These are phyloP conservation scores for Eretmocerus hayati DNA, from an alignment of 2,888 invertebrate genomes.

Conservation along the genomic window DNA sequence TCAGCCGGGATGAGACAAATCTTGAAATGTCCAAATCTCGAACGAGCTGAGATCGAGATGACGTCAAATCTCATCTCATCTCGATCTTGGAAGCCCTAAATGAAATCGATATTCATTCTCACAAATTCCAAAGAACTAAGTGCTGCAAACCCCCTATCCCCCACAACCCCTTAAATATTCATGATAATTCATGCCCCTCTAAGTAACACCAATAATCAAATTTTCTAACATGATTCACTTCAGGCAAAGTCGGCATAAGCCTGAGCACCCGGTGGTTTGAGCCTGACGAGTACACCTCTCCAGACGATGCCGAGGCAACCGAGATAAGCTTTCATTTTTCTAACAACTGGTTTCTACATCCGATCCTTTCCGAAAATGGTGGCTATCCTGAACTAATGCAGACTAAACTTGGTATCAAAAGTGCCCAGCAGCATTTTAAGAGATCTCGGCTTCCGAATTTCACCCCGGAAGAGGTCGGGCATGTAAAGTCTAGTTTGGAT, in stretches of 20 bases:
- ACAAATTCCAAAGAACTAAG: too few species aligned
- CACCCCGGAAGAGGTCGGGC: conserved; percentile 23
- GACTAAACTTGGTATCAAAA: conserved; percentile 52
- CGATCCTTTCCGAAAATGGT: conserved; percentile 57
- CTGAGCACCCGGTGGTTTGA: conserved; percentile 53
- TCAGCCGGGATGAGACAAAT: too few species aligned
- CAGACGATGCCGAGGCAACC: conserved; percentile 51
- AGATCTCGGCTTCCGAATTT: conserved; percentile 56
- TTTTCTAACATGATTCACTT: conserved; percentile 1
- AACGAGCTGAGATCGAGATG: too few species aligned
- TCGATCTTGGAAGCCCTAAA: too few species aligned
- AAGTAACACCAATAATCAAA: neutral
- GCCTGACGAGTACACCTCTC: conserved; percentile 40
- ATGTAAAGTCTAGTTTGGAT: conserved; percentile 26
- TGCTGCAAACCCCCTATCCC: too few species aligned
- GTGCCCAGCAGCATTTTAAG: conserved; percentile 53
- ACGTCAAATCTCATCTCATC: too few species aligned
- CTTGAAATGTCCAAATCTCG: neutral
- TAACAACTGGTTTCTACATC: conserved; percentile 63
- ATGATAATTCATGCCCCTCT: too few species aligned
- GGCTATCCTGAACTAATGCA: conserved; percentile 64
- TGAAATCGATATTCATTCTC: neutral
- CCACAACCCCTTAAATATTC: too few species aligned
- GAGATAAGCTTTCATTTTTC: conserved; percentile 52
- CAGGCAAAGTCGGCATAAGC: conserved; percentile 55